Base-by-base conservation (phyloP, 1,140 invertebrate genomes). In the Calliopsis andreniformis region DNA sequence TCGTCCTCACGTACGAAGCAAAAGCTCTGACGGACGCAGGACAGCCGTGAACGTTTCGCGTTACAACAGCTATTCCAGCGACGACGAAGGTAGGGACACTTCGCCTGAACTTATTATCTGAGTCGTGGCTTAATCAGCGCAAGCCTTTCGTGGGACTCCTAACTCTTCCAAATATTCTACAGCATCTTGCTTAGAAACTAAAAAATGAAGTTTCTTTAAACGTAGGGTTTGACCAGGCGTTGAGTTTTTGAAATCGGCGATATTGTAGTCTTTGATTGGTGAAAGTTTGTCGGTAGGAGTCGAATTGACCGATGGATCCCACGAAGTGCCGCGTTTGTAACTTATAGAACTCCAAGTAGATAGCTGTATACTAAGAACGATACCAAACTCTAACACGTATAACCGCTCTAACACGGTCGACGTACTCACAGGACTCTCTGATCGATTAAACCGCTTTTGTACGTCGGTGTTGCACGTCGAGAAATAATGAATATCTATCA, bases 11-110 rank as follows among this genome's bases (percentile, higher is more conserved):
- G 89, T 83, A 82, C 86, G 92, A 43, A 93, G 92, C 79, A 90
- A 92, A 76, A 93, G 92, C 72, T 89, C 91, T 62, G 92, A 93
- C 68, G 92, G 90, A 4, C 81, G 91, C 18, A 80, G 90, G 47
- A 88, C 88, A 30, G 84, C 86, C 12, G 86, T 92, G 18, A 94
- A 94, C 80, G 90, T 93, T 56, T 91, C 93, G 42, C 93, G 94
- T 30, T 96, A 96, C 91, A 96, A 95, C 92, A 96, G 95, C 88
- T 97, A 96, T 88, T 97, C 96, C 87, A 97, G 96, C 76, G 96
- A 97, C 88, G 96, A 97, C 92, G 96, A 97, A 96, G 96, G 96
- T 97, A 94, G 92, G 92, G 89, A 88, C 55, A 87, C 84, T 64
- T 91, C 89, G 63, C 89, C 89, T 83, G 89, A 89, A 89, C 87